These are phyloP conservation scores for Boloria euphrosyne DNA, from an alignment of 2,888 invertebrate genomes.

Conservation along the genomic window DNA sequence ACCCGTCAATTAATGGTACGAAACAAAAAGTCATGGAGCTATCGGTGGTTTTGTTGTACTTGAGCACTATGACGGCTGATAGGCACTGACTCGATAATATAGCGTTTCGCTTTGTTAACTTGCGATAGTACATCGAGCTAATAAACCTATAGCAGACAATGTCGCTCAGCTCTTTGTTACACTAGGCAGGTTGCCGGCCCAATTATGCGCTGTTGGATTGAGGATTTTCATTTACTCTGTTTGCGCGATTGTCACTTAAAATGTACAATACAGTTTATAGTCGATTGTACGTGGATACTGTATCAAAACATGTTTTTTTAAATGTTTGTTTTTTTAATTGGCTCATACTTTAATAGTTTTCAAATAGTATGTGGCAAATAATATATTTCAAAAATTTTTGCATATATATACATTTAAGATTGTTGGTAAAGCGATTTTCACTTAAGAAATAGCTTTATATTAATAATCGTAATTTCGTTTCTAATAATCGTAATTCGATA, in stretches of 20 bases:
- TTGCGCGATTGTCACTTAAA: constrained; percentile 42
- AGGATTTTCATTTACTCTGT: constrained; percentile 58
- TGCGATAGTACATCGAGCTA: constrained; percentile 59
- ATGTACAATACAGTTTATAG: constrained; percentile 27
- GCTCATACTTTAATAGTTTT: too few relatives aligned
- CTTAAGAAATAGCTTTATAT: too few relatives aligned
- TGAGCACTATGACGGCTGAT: constrained; percentile 48
- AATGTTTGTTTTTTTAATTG: constrained; percentile 19
- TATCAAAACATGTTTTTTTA: constrained; percentile 9
- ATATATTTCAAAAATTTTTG: too few relatives aligned
- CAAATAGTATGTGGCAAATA: too few relatives aligned
- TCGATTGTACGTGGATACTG: constrained; percentile 33
- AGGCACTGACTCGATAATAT: constrained; percentile 52
- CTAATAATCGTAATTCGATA: too few relatives aligned
- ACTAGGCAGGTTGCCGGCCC: constrained; percentile 54
- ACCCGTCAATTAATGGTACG: constrained; percentile 59
- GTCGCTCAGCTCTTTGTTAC: constrained; percentile 56
- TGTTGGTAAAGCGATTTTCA: too few relatives aligned
- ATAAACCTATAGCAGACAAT: constrained; percentile 63
- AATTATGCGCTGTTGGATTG: constrained; percentile 64
- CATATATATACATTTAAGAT: too few relatives aligned
- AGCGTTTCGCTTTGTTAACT: constrained; percentile 60
- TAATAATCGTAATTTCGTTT: too few relatives aligned
- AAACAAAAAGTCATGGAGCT: constrained; percentile 48
- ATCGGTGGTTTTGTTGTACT: constrained; percentile 27